phyloP scores from a whole-genome alignment of 2,113 vertebrate species.

The Coreoperca whiteheadi region DNA sequence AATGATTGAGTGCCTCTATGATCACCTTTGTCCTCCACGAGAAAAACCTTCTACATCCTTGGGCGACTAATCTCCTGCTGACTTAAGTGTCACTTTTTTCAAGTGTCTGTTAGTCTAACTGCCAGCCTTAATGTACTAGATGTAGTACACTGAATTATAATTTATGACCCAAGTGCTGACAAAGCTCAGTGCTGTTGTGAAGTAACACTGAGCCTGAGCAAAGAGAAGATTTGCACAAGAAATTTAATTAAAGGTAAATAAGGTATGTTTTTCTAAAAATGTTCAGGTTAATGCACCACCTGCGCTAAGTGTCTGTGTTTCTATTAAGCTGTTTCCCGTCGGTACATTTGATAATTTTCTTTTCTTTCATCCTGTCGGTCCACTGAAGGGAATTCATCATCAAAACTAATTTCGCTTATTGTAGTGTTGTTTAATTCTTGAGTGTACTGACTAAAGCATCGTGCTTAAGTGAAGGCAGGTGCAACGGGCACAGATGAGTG shows the following conservation, averaged over 20 bases:
- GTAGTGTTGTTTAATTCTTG: not conserved
- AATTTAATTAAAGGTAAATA: constrained; percentile 9
- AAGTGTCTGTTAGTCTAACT: constrained; percentile 6
- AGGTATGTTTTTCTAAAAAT: not conserved
- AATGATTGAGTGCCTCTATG: constrained; percentile 35
- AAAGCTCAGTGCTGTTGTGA: not conserved
- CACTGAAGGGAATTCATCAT: constrained; percentile 1
- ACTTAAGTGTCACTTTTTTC: constrained; percentile 24
- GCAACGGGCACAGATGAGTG: constrained; percentile 18
- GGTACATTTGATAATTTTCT: not conserved
- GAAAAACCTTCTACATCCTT: constrained; percentile 17
- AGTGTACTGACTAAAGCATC: not conserved
- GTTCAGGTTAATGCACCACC: constrained; percentile 5
- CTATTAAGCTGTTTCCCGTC: constrained; percentile 2
- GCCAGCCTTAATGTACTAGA: constrained; percentile 4
- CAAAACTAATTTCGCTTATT: not conserved
- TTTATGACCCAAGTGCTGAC: constrained; percentile 6
- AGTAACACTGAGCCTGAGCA: not conserved
- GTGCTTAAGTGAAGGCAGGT: constrained; percentile 28
- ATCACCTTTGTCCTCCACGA: constrained; percentile 34
- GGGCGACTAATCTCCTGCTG: constrained; percentile 5
- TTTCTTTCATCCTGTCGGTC: not conserved
- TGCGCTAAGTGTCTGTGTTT: not conserved
- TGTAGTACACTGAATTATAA: not conserved
- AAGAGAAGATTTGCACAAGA: not conserved